Percentiles rank a stretch among this genome's conserved stretches.
These are phyloP conservation scores for Agapornis canus DNA, from an alignment of 2,797 vertebrate genomes.

Conservation along the genomic window DNA sequence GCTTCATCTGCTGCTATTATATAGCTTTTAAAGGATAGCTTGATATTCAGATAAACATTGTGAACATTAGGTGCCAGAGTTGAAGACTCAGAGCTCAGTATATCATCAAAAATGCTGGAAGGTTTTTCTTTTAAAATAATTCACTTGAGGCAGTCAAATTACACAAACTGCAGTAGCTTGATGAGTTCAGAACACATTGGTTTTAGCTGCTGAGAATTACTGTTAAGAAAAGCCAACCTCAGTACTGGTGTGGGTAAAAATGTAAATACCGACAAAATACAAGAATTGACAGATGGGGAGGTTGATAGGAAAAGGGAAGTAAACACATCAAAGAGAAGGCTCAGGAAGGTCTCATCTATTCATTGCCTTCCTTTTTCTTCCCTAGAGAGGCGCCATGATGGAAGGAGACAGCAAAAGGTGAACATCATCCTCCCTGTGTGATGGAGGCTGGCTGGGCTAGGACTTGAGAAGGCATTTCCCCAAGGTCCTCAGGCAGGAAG, in stretches of 20 bases:
- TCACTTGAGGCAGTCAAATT: background rate
- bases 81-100: background rate
- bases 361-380: background rate
- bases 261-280: background rate
- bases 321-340: background rate
- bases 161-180: background rate
- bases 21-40: background rate
- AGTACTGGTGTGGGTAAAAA: background rate
- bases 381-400: background rate
- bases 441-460: background rate
- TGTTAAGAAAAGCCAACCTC: background rate
- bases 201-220: background rate
- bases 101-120: background rate
- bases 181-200: background rate
- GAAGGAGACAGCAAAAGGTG: background rate
- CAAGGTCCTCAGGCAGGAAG: background rate
- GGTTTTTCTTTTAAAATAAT: background rate
- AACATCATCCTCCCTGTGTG: background rate
- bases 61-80: background rate
- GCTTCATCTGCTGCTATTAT: background rate
- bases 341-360: background rate
- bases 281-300: background rate
- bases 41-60: conserved; percentile 3
- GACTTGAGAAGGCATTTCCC: background rate
- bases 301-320: background rate